Base-by-base conservation (phyloP, 2,797 vertebrate species). In the Oreonectes daqikongensis region DNA sequence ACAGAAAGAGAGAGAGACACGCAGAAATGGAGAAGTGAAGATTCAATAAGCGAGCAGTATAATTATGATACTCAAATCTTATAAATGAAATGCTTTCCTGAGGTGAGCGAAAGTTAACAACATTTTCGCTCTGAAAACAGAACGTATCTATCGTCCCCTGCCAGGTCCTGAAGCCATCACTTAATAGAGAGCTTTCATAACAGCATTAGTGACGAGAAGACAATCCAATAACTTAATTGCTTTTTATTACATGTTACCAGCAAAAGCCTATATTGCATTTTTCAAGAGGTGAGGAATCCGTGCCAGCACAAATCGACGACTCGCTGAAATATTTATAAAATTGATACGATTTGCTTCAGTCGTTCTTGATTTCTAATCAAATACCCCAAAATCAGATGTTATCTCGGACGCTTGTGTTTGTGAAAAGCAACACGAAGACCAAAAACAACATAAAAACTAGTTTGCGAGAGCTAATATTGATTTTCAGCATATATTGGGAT, bases 201-300 rank as follows among this genome's bases (percentile, higher is more conserved):
- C 73, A 87, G 86, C 87, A 83, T 81, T 89, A 90, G 83, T 80
- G 77, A 88, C 86, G 89, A 82, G 86, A 88, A 85, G 84, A 87
- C 89, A 87, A 92, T 88, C 88, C 82, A 90, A 91, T 92, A 90
- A 91, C 90, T 87, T 87, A 83, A 90, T 85, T 86, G 85, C 84
- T 86, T 90, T 93, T 92, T 92, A 92, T 92, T 91, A 88, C 86
- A 90, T 89, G 86, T 91, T 90, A 88, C 85, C 89, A 89, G 84
- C 88, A 90, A 89, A 91, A 89, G 87, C 84, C 87, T 71, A 81
- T 84, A 91, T 91, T 80, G 76, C 81, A 89, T 90, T 90, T 68
- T 86, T 88, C 85, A 87, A 87, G 86, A 85, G 87, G 90, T 90
- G 86, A 84, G 81, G 86, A 82, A 86, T 85, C 88, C 84, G 85